Percentiles rank a stretch among this genome's conserved stretches.
phyloP scores from a whole-genome alignment of 2,888 invertebrate species.

The Bembecia ichneumoniformis region DNA sequence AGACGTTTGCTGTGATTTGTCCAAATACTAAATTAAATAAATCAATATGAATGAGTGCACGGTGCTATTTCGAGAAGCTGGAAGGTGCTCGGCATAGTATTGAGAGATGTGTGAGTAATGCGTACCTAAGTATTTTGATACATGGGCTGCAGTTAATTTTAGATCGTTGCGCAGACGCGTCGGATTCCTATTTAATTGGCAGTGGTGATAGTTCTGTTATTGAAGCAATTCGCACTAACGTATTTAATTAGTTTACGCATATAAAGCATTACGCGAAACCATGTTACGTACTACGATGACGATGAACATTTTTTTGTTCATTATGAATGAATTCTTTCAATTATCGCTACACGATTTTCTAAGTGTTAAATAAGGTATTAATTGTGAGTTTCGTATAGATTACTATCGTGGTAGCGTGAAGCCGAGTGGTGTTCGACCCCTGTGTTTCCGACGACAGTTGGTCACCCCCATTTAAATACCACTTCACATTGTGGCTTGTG shows the following conservation, averaged over 20 bases:
- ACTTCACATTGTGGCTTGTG: slow-evolving; percentile 70
- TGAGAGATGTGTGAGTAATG: slow-evolving; percentile 70
- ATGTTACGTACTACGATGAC: not conserved
- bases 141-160: slow-evolving; percentile 72
- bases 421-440: slow-evolving; percentile 58
- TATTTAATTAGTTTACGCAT: slow-evolving; percentile 1
- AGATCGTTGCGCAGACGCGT: slow-evolving; percentile 71
- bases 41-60: slow-evolving; percentile 49
- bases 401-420: slow-evolving; percentile 64
- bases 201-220: slow-evolving; percentile 58
- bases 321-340: slow-evolving; percentile 14
- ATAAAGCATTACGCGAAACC: not conserved
- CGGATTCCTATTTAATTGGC: slow-evolving; percentile 71
- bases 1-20: not conserved
- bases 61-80: slow-evolving; percentile 65
- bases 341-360: slow-evolving; percentile 21
- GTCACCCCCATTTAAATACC: slow-evolving; percentile 68
- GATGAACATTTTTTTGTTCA: slow-evolving; percentile 7
- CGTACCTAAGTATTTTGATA: slow-evolving; percentile 66
- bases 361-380: slow-evolving; percentile 61
- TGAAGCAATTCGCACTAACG: slow-evolving; percentile 27
- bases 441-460: slow-evolving; percentile 66
- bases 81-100: slow-evolving; percentile 72
- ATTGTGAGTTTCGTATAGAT: slow-evolving; percentile 61
- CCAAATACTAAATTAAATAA: slow-evolving; percentile 29